These are phyloP conservation scores for Polypedilum pembai DNA, from an alignment of 1,140 invertebrate genomes.

Conservation along the genomic window DNA sequence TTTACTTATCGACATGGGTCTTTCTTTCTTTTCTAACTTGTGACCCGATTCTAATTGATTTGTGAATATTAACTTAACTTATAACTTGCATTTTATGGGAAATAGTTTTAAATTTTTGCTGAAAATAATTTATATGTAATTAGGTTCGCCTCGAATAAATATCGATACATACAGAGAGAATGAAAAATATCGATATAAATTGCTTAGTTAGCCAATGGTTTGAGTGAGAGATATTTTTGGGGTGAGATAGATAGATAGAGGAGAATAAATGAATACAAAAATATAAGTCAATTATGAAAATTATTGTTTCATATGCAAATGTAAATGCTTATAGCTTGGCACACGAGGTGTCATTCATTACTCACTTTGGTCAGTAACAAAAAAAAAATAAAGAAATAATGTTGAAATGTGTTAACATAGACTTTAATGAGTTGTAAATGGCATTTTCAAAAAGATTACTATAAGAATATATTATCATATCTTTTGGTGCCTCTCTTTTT, in stretches of 20 bases:
- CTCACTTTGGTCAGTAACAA: neutral
- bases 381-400: neutral
- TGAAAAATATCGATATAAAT: no score
- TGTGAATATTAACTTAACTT: neutral
- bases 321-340: neutral
- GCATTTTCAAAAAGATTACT: conserved; percentile 6
- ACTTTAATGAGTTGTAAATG: conserved; percentile 28
- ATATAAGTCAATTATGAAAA: no score
- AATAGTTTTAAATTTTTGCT: no score
- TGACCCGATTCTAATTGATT: neutral
- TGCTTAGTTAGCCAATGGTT: neutral
- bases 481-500: neutral
- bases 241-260: neutral
- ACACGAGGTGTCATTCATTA: conserved; percentile 17
- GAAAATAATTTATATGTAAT: conserved; percentile 14
- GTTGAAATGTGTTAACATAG: conserved; percentile 16
- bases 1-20: neutral
- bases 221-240: neutral
- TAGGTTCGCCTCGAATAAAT: neutral
- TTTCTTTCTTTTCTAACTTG: neutral
- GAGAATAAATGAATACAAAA: neutral
- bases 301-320: conserved; percentile 14
- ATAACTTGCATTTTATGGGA: neutral
- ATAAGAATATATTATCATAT: conserved; percentile 15
- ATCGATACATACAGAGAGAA: no score